These are phyloP conservation scores for Aythya baeri DNA, from an alignment of 2,113 vertebrate genomes.

Conservation along the genomic window DNA sequence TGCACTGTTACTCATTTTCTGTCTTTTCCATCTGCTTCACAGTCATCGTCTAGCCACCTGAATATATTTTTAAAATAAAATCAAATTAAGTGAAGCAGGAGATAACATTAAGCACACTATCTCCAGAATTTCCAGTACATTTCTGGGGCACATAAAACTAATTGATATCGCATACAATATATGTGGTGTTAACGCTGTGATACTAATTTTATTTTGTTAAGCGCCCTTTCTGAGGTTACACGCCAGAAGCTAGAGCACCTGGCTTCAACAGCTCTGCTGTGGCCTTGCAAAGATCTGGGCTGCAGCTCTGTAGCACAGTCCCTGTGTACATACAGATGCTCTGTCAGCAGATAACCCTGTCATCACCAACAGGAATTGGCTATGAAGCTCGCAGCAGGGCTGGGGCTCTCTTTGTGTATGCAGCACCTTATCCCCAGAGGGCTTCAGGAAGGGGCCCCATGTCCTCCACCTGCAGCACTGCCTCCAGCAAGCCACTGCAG, in stretches of 20 bases:
- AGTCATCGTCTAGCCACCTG: not conserved
- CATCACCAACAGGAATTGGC: accelerated
- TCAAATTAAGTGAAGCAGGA: not conserved
- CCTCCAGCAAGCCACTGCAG: not conserved
- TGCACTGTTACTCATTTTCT: not conserved
- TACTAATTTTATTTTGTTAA: not conserved
- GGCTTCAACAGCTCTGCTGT: not conserved
- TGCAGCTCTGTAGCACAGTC: not conserved
- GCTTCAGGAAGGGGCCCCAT: accelerated
- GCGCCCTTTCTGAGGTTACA: accelerated
- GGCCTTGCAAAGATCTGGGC: not conserved
- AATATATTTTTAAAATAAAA: not conserved
- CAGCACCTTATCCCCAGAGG: not conserved
- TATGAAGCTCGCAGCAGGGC: not conserved
- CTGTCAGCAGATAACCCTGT: not conserved
- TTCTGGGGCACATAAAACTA: not conserved
- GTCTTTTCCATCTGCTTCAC: not conserved
- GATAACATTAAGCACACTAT: not conserved
- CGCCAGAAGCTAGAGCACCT: not conserved
- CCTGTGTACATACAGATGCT: not conserved
- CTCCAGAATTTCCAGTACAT: not conserved
- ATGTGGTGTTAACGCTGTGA: accelerated
- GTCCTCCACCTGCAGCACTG: not conserved
- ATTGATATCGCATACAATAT: accelerated
- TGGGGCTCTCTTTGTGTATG: not conserved